Base-by-base conservation (phyloP, 2,797 vertebrate genomes). In the Moxostoma hubbsi region DNA sequence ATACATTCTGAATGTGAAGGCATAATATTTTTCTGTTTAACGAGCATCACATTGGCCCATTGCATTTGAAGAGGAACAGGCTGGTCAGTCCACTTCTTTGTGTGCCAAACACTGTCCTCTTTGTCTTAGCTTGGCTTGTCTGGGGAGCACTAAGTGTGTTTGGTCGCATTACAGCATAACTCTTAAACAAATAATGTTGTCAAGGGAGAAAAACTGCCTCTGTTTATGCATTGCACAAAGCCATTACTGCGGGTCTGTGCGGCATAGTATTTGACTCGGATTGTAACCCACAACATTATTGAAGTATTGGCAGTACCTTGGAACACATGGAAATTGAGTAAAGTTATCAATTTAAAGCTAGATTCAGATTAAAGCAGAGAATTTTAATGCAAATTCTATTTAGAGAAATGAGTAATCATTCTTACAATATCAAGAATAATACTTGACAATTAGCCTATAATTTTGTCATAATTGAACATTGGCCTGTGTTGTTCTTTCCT, bases 151-250 rank as follows among this genome's bases (percentile, higher is more conserved):
- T 80, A 79, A 36, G 85, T 87, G 79, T 81, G 82, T 91, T 90
- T 85, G 89, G 84, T 92, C 84, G 87, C 87, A 90, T 90, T 88
- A 86, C 87, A 87, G 86, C 47, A 80, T 88, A 86, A 91, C 87
- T 87, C 79, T 80, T 87, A 77, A 91, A 87, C 89, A 90, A 89
- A 90, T 87, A 82, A 73, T 77, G 45, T 72, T 43, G 73, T 88
- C 88, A 87, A 87, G 91, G 86, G 85, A 90, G 88, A 89, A 89
- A 75, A 83, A 79, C 79, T 88, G 87, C 79, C 80, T 75, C 66
- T 43, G 18, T 75, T 68, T 88, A 88, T 86, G 79, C 89, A 81
- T 81, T 83, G 66, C 79, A 84, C 85, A 88, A 83, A 72, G 36
- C 18, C 13, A 51, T 67, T 59, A 66, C 47, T 77, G 49, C 1